Evolutionary conservation across 2,797 vertebrate genomes (phyloP).

Genomic region (Anguilla anguilla): DNA sequence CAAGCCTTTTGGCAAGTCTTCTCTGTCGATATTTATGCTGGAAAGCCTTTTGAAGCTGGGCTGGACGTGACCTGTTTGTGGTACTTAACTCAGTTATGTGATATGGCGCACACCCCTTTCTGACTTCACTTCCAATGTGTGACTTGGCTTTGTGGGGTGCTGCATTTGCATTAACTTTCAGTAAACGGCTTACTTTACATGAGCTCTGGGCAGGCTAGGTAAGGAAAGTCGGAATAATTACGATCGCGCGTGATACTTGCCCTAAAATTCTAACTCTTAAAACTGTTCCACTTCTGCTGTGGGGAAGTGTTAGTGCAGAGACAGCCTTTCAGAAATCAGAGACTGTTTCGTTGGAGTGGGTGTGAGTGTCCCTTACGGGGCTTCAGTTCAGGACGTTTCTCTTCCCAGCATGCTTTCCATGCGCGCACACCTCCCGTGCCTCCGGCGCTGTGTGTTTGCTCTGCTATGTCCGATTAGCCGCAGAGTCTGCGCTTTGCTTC

Average conservation of each 20-base stretch:
- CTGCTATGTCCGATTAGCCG: constrained; percentile 8
- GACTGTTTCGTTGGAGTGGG: background rate
- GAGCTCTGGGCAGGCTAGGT: background rate
- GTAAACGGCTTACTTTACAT: background rate
- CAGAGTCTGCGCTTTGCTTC: constrained; percentile 15
- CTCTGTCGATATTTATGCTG: background rate
- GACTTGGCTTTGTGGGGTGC: background rate
- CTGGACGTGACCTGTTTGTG: background rate
- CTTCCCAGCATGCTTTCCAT: background rate
- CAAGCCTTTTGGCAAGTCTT: background rate
- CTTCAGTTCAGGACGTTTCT: background rate
- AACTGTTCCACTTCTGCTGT: background rate
- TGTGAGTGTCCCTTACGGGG: background rate
- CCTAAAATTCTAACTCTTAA: background rate
- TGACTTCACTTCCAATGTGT: background rate
- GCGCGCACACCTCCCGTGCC: background rate
- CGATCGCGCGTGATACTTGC: background rate
- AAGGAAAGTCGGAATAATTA: background rate
- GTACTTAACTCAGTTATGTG: background rate
- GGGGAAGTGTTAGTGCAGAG: background rate
- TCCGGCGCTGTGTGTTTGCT: background rate
- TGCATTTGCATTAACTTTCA: background rate
- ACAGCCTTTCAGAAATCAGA: background rate
- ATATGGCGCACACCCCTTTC: background rate
- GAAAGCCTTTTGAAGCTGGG: background rate